These are phyloP conservation scores for Erinaceus europaeus DNA, from an alignment of 2,113 vertebrate species.

Conservation along the genomic window DNA sequence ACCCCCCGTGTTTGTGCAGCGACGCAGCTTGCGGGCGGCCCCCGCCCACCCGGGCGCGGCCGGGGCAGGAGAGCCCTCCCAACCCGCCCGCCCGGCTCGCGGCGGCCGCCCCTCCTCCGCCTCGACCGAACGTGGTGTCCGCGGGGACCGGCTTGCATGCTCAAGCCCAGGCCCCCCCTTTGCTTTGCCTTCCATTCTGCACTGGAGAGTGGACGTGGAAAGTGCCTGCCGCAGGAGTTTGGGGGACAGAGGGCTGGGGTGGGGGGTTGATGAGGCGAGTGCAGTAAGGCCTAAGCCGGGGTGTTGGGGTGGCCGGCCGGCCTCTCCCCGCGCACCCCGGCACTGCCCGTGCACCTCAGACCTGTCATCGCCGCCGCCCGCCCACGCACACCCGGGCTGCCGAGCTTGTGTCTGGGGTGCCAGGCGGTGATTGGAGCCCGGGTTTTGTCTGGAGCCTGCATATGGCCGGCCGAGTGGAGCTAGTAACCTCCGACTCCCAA, in stretches of 20 bases:
- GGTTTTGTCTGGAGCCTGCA: not conserved
- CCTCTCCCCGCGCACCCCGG: not conserved
- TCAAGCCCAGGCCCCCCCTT: not conserved
- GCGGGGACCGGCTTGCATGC: not conserved
- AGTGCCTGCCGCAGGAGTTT: not conserved
- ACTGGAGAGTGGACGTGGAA: not conserved
- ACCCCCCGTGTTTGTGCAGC: conserved; percentile 66
- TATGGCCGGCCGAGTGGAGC: conserved; percentile 1
- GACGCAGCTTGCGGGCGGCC: conserved; percentile 60
- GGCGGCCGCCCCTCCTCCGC: not conserved
- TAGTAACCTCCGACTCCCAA: not conserved
- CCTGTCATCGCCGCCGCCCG: conserved; percentile 43
- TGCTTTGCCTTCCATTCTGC: not conserved
- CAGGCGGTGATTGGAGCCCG: not conserved
- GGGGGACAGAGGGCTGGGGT: not conserved
- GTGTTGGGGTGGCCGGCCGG: not conserved
- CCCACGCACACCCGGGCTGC: not conserved
- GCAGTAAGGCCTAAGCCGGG: conserved; percentile 51
- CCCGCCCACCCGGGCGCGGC: conserved; percentile 61
- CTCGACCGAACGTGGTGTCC: conserved; percentile 45
- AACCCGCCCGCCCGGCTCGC: not conserved
- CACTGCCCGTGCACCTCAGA: conserved; percentile 41
- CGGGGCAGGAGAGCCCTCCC: conserved; percentile 44
- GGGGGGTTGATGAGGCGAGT: not conserved
- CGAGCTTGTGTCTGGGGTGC: not conserved